Evolutionary conservation across 1,140 invertebrate species (phyloP).

Genomic region (Tenebrio molitor): DNA sequence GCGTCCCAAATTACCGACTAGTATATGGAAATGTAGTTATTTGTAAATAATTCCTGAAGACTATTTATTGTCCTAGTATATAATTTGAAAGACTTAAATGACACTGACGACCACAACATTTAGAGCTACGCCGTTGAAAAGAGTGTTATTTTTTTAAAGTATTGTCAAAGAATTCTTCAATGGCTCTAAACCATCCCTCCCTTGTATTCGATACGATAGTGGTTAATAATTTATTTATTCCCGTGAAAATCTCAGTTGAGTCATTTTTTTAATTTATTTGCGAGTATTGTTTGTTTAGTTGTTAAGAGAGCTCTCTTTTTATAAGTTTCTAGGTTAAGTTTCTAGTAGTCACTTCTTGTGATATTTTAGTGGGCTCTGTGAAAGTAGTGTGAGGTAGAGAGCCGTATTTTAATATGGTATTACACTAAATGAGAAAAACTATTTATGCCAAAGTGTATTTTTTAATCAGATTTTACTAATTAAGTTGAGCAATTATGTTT

Average conservation of each 20-base stretch:
- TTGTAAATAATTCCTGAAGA: slow-evolving; percentile 45
- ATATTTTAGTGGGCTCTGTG: slow-evolving; percentile 53
- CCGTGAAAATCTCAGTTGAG: slow-evolving; percentile 51
- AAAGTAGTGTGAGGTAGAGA: slow-evolving; percentile 47
- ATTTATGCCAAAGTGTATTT: slow-evolving; percentile 63
- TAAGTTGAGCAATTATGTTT: slow-evolving; percentile 27
- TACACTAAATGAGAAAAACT: slow-evolving; percentile 53
- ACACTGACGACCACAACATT: slow-evolving; percentile 6
- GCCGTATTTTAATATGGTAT: slow-evolving; percentile 63
- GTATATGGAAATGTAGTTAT: slow-evolving; percentile 39
- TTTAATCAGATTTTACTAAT: slow-evolving; percentile 50
- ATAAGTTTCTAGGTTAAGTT: slow-evolving; percentile 14
- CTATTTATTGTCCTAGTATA: slow-evolving; percentile 31
- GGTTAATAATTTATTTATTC: slow-evolving; percentile 54
- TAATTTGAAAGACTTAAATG: slow-evolving; percentile 21
- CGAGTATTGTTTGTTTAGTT: slow-evolving; percentile 47
- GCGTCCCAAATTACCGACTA: slow-evolving; percentile 46
- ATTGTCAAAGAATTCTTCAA: slow-evolving; percentile 41
- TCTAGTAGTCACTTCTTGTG: slow-evolving; percentile 52
- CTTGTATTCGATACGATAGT: slow-evolving; percentile 51
- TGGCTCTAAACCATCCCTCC: slow-evolving; percentile 26
- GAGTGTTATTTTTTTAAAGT: slow-evolving; percentile 47
- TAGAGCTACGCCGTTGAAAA: slow-evolving; percentile 12
- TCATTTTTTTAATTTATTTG: slow-evolving; percentile 45
- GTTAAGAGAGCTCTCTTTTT: slow-evolving; percentile 48